Percentiles rank a stretch among this genome's conserved stretches.
phyloP scores from a whole-genome alignment of 1,140 invertebrate genomes.

The Gonatopus flavifemur region DNA sequence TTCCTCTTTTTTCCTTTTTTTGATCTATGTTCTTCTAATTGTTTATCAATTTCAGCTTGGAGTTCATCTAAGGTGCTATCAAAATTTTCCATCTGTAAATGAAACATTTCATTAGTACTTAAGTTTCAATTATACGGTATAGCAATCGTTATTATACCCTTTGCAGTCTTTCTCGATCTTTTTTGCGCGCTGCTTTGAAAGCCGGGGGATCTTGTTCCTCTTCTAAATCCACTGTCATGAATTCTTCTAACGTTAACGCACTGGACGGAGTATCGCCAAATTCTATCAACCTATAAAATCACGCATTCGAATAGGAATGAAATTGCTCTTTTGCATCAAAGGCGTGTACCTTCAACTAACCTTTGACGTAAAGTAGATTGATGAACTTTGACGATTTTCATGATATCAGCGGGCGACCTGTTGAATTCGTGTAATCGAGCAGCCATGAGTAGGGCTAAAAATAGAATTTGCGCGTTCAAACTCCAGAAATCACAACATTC shows the following conservation, averaged over 20 bases:
- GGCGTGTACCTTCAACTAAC: slow-evolving; percentile 54
- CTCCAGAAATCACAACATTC: neutral
- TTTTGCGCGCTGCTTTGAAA: slow-evolving; percentile 86
- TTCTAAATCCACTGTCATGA: slow-evolving; percentile 95
- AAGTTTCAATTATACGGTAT: no score
- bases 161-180: slow-evolving; percentile 79
- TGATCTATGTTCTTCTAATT: slow-evolving; percentile 65
- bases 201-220: slow-evolving; percentile 96
- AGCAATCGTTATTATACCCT: slow-evolving; percentile 67
- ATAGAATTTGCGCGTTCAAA: no score
- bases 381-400: slow-evolving; percentile 95
- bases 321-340: no score
- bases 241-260: slow-evolving; percentile 89
- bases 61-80: slow-evolving; percentile 68
- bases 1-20: slow-evolving; percentile 58
- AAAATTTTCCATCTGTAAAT: slow-evolving; percentile 45
- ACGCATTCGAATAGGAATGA: slow-evolving; percentile 9
- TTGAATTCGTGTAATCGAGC: slow-evolving; percentile 90
- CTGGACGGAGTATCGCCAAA: slow-evolving; percentile 90
- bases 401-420: slow-evolving; percentile 83
- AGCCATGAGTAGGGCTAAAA: slow-evolving; percentile 91
- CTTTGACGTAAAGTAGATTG: slow-evolving; percentile 90
- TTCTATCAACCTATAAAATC: slow-evolving; percentile 76
- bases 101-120: neutral
- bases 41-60: slow-evolving; percentile 74